Evolutionary conservation across 2,113 vertebrate genomes (phyloP), one percentile per base, ranked within the genome.

Genomic region (Ameiurus melas): DNA sequence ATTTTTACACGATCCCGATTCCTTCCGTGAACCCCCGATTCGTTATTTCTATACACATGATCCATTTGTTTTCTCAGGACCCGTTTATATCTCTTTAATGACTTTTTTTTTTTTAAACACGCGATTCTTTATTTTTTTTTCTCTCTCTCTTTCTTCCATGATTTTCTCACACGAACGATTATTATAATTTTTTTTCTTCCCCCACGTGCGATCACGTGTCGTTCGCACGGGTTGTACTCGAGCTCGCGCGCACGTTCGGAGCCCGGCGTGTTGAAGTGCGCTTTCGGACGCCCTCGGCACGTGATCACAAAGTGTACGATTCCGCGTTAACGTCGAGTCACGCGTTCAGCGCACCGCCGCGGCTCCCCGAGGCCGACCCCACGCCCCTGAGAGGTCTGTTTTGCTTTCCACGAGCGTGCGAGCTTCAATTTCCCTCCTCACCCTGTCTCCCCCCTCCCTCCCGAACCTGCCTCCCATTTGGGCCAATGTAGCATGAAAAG

Each of bases 401-500:
- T 84, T 89, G 84, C 47, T 91, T 91, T 91, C 88, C 82, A 70
- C 27, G 6, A 57, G 73, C 62, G 80, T 91, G 66, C 85, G 36
- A 83, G 78, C 88, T 86, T 90, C 87, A 83, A 86, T 92, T 93
- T 89, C 66, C 57, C 5, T 83, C 89, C 92, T 93, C 93, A 91
- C 89, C 90, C 90, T 62, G 89, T 89, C 30, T 36, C 0, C 2
- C 3, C 30, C 57, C 12, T n/a, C n/a, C n/a, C n/a, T n/a, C 93
- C 92, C 93, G 93, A 93, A 94, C 94, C 93, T 94, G 92, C 90
- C 92, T 86, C 92, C 93, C 92, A 93, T 92, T 93, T 91, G 91
- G 86, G 91, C 91, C 94, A 96, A 96, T 96, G 95, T 95, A 93
- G 93, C 94, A 91, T 95, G 94, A 95, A 95, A 94, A 94, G 89